Percentiles rank a stretch among this genome's conserved stretches.
These are phyloP conservation scores for Drosophila bipectinata DNA, from an alignment of 1,140 invertebrate genomes.

Conservation along the genomic window DNA sequence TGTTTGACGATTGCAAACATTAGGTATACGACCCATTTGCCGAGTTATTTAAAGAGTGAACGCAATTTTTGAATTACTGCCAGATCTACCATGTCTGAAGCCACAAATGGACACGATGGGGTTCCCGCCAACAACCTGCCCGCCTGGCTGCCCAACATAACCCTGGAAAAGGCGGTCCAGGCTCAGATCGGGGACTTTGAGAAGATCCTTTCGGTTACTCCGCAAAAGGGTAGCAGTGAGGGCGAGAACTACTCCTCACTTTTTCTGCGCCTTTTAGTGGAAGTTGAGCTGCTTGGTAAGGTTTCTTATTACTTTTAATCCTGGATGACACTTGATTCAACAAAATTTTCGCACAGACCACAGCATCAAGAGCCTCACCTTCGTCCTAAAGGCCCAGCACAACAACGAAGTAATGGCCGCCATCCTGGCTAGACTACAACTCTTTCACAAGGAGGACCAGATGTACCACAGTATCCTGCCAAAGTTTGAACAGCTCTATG, in stretches of 20 bases:
- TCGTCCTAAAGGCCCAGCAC: slow-evolving; percentile 70
- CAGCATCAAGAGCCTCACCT: slow-evolving; percentile 50
- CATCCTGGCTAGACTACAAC: slow-evolving; percentile 54
- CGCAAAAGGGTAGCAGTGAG: slow-evolving; percentile 30
- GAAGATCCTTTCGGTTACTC: slow-evolving; percentile 39
- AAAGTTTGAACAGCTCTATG: slow-evolving; percentile 72
- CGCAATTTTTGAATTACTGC: not conserved
- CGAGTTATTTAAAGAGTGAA: not conserved
- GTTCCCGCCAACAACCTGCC: slow-evolving; percentile 37
- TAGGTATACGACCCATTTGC: slow-evolving; percentile 30
- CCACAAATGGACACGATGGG: slow-evolving; percentile 47
- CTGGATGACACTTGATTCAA: not conserved
- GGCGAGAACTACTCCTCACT: slow-evolving; percentile 66
- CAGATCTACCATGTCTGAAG: slow-evolving; percentile 56
- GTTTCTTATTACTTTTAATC: not conserved
- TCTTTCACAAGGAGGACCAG: slow-evolving; percentile 74
- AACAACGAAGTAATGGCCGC: slow-evolving; percentile 61
- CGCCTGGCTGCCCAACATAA: slow-evolving; percentile 60
- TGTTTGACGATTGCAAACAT: slow-evolving; percentile 25
- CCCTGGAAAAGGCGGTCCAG: slow-evolving; percentile 61
- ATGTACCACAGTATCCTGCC: slow-evolving; percentile 73
- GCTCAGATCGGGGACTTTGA: slow-evolving; percentile 57
- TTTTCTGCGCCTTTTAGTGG: slow-evolving; percentile 59
- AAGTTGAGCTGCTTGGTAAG: slow-evolving; percentile 66
- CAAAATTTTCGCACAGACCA: slow-evolving; percentile 33